phyloP scores from a whole-genome alignment of 2,797 vertebrate species.

The Coreius guichenoti region DNA sequence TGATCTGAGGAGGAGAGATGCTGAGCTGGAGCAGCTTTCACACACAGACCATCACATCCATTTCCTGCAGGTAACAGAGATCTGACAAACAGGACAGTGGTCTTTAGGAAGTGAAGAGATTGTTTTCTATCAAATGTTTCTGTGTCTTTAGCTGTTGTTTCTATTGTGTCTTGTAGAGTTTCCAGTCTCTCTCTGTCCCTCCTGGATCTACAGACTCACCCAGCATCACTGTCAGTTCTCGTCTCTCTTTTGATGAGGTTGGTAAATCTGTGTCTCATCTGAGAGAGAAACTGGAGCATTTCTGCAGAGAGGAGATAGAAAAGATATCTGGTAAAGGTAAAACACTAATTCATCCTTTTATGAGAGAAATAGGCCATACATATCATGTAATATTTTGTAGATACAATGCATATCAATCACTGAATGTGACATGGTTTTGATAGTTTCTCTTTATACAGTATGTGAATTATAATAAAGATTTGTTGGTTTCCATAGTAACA shows the following conservation, averaged over 20 bases:
- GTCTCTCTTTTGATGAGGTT: background rate
- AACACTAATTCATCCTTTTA: background rate
- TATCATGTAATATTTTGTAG: background rate
- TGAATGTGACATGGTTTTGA: background rate
- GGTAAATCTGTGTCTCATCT: background rate
- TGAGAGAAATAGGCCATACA: background rate
- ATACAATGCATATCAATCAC: background rate
- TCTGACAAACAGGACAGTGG: background rate
- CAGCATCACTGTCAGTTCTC: background rate
- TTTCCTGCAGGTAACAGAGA: background rate
- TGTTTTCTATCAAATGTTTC: background rate
- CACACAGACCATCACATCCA: accelerated
- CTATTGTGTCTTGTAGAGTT: background rate
- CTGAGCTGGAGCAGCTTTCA: background rate
- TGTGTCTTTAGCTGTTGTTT: background rate
- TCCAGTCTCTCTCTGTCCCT: background rate
- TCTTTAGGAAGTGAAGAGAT: background rate
- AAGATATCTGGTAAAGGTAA: background rate
- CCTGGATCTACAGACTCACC: background rate
- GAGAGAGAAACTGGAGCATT: background rate
- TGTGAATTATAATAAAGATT: background rate
- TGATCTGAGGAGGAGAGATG: background rate
- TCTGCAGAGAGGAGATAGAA: background rate
- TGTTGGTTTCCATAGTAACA: background rate
- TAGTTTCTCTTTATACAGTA: background rate